Base-by-base conservation (phyloP, 2,113 vertebrate species). In the Notarius lentiginosus region DNA sequence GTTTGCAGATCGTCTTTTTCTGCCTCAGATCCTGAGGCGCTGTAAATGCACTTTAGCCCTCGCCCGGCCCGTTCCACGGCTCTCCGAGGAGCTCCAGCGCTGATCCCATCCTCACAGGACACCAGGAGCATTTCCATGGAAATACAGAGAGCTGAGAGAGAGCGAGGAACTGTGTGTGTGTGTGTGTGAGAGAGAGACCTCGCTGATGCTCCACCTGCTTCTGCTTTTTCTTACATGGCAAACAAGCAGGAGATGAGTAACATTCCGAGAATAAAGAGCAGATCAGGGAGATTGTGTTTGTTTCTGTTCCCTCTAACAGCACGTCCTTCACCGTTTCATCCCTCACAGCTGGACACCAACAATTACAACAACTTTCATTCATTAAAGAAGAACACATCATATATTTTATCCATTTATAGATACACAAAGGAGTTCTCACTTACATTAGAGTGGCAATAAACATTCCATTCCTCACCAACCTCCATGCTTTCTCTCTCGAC, bases 101-200 rank as follows among this genome's bases (percentile, higher is more conserved):
- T 94, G 95, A 95, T 94, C 94, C 77, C 83, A 91, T 94, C 92
- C 92, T 92, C 93, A 94, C 94, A 95, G 94, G 93, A 95, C 94
- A 94, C 75, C 75, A 53, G 0, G 9, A 94, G 91, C 90, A 91
- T 94, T 95, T 94, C 92, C 94, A 93, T 94, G 92, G 94, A 94
- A 95, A 95, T 93, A 91, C 92, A 83, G 89, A 89, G 88, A 93
- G 94, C 94, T 93, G 92, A 91, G 85, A 92, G 93, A 90, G 90
- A 55, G 56, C 4, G 79, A 14, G 8, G 1, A 53, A 27, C 34
- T 1, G 18, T 30, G 3, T 18, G 68, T 41, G 30, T 72, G 72
- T 49, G 41, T 75, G 72, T 75, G 41, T 49, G 72, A n/a, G 49
- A 7, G 75, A n/a, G 75, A 0, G 75, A 75, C 72, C 72, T 75